Percentiles rank a stretch among this genome's conserved stretches.
These are phyloP conservation scores for Psophia crepitans DNA, from an alignment of 2,113 vertebrate species.

Conservation along the genomic window DNA sequence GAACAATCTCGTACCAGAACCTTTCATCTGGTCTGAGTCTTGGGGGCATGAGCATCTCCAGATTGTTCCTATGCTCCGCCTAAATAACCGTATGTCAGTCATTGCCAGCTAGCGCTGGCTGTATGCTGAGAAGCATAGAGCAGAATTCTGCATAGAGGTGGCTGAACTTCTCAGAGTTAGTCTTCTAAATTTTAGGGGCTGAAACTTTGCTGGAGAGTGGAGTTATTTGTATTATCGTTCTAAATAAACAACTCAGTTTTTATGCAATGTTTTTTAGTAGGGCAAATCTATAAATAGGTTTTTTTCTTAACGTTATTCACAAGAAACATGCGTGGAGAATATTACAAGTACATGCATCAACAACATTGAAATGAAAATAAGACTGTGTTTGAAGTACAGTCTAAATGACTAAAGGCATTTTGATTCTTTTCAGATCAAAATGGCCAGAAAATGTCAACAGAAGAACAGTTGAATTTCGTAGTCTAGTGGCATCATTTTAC, in stretches of 20 bases:
- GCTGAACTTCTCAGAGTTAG: background rate
- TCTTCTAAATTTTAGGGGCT: background rate
- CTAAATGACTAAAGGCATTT: slow-evolving; percentile 19
- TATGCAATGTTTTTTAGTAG: background rate
- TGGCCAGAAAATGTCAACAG: slow-evolving; percentile 35
- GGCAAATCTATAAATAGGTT: background rate
- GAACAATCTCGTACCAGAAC: background rate
- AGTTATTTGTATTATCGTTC: background rate
- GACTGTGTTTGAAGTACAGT: background rate
- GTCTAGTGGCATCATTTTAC: slow-evolving; percentile 19
- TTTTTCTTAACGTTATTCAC: slow-evolving; percentile 16
- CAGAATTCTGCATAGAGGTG: background rate
- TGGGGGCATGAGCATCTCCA: background rate
- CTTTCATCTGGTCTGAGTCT: background rate
- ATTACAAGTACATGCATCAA: background rate
- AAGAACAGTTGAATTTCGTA: slow-evolving; percentile 21
- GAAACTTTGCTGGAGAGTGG: background rate
- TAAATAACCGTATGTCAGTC: background rate
- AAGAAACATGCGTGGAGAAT: background rate
- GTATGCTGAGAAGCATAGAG: background rate
- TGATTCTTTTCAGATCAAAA: slow-evolving; percentile 40
- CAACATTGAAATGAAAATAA: slow-evolving; percentile 15
- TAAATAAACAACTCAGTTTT: background rate
- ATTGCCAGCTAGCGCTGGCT: background rate
- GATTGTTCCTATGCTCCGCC: background rate